A percentile compares a stretch with the other conserved stretches of the same genome.
Conservation (phyloP, 2,797 vertebrate genomes). For the Enteromius afrohamiltoni region DNA sequence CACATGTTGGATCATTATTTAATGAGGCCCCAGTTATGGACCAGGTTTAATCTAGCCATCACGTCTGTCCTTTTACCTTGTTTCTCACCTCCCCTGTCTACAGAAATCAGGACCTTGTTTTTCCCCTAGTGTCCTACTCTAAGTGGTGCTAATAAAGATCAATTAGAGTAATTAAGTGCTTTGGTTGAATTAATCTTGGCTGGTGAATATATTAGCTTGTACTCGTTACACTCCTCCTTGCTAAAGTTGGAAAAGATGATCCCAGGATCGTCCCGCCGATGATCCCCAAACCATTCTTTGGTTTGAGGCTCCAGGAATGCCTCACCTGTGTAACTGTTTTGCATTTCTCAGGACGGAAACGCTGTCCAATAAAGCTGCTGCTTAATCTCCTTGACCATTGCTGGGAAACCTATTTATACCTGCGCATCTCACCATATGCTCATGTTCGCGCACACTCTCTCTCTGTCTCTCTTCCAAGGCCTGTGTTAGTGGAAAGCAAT, state of each 20-base stretch:
- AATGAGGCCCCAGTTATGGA: background rate
- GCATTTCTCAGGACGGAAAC: slow-evolving; percentile 62
- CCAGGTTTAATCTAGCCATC: slow-evolving; percentile 13
- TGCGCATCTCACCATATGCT: slow-evolving; percentile 78
- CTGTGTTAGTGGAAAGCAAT: slow-evolving; percentile 89
- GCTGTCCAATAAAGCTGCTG: slow-evolving; percentile 74
- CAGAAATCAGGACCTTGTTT: slow-evolving; percentile 68
- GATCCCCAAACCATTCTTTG: slow-evolving; percentile 17
- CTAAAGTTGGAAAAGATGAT: slow-evolving; percentile 17
- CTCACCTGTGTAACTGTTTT: slow-evolving; percentile 7
- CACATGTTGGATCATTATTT: background rate
- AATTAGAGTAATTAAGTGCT: slow-evolving; percentile 75
- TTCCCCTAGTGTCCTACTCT: slow-evolving; percentile 64
- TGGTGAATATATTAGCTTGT: slow-evolving; percentile 65
- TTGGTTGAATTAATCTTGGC: slow-evolving; percentile 64
- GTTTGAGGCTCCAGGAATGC: background rate
- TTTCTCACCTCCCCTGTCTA: slow-evolving; percentile 58
- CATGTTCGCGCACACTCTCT: background rate
- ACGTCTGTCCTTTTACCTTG: slow-evolving; percentile 18
- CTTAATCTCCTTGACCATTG: slow-evolving; percentile 74
- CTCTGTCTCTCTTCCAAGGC: slow-evolving; percentile 70
- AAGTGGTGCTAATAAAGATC: slow-evolving; percentile 77
- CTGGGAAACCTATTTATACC: slow-evolving; percentile 82
- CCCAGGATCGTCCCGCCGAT: background rate
- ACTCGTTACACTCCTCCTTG: slow-evolving; percentile 56